Evolutionary conservation across 2,797 vertebrate species (phyloP).

Genomic region (Hydrophis major): DNA sequence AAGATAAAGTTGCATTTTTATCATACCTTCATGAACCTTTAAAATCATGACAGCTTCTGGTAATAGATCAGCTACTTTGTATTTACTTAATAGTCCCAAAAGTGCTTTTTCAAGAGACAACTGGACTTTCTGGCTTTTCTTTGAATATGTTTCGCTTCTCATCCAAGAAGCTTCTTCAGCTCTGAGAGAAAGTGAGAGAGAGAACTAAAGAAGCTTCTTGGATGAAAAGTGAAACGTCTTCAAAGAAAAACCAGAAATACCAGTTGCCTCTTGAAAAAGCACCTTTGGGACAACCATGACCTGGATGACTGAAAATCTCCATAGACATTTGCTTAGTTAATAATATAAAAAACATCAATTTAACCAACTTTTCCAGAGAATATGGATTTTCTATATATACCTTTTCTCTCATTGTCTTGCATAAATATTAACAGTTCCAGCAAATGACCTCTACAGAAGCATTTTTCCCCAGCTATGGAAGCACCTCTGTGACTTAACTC

Average conservation of each 20-base stretch:
- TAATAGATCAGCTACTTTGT: slow-evolving; percentile 6
- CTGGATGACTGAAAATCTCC: too few species aligned
- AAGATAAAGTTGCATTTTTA: slow-evolving; percentile 4
- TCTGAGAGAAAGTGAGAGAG: too few species aligned
- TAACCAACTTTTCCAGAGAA: slow-evolving; percentile 53
- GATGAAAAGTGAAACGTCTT: too few species aligned
- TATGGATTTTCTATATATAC: slow-evolving; percentile 55
- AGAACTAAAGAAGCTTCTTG: too few species aligned
- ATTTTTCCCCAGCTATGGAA: background rate
- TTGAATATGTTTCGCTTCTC: too few species aligned
- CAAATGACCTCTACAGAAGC: slow-evolving; percentile 49
- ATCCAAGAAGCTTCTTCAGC: too few species aligned
- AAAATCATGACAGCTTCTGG: slow-evolving; percentile 20
- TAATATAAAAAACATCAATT: background rate
- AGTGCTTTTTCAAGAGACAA: too few species aligned
- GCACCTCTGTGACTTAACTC: background rate
- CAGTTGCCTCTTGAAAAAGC: too few species aligned
- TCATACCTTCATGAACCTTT: slow-evolving; percentile 22
- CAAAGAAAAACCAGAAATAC: too few species aligned
- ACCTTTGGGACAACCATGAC: too few species aligned
- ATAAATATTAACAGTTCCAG: slow-evolving; percentile 65
- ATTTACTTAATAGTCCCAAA: slow-evolving; percentile 13
- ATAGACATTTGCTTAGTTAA: too few species aligned
- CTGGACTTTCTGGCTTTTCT: too few species aligned
- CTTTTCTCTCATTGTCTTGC: slow-evolving; percentile 56